Evolutionary conservation across 2,797 vertebrate genomes (phyloP).

Genomic region (Poeciliopsis gracilis): DNA sequence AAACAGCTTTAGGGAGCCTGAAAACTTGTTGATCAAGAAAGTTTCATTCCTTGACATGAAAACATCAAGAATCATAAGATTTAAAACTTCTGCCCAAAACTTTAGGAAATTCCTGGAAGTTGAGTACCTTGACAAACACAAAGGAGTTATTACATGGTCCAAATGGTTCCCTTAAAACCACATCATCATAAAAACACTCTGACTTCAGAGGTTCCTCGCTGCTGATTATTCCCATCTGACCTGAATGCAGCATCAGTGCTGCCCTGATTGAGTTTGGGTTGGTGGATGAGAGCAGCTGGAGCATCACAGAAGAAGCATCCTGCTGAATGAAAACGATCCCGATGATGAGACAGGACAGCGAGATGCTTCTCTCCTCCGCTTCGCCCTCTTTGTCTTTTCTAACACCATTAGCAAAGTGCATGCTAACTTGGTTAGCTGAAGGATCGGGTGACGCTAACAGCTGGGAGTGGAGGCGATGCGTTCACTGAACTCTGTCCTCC

Average conservation of each 20-base stretch:
- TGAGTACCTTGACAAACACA: background rate
- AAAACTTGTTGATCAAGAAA: background rate
- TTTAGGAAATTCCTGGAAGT: background rate
- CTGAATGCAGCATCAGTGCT: conserved; percentile 45
- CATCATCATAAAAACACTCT: conserved; percentile 15
- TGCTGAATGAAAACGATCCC: conserved; percentile 52
- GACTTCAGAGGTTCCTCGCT: conserved; percentile 13
- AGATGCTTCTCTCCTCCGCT: conserved; percentile 58
- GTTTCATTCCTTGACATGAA: background rate
- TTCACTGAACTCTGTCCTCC: conserved; percentile 45
- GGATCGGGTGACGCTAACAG: conserved; percentile 62
- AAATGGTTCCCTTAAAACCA: background rate
- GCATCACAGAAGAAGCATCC: conserved; percentile 32
- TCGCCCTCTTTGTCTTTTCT: conserved; percentile 72
- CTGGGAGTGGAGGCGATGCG: conserved; percentile 38
- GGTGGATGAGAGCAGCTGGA: conserved; percentile 34
- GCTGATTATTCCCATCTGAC: conserved; percentile 50
- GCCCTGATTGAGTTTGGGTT: conserved; percentile 38
- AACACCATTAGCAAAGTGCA: conserved; percentile 84
- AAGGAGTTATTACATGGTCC: background rate
- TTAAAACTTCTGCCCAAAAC: background rate
- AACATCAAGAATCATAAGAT: background rate
- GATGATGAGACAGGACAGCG: conserved; percentile 35
- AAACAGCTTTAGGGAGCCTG: background rate
- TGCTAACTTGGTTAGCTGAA: conserved; percentile 75